phyloP scores from a whole-genome alignment of 2,113 vertebrate species.

The Athene cunicularia region DNA sequence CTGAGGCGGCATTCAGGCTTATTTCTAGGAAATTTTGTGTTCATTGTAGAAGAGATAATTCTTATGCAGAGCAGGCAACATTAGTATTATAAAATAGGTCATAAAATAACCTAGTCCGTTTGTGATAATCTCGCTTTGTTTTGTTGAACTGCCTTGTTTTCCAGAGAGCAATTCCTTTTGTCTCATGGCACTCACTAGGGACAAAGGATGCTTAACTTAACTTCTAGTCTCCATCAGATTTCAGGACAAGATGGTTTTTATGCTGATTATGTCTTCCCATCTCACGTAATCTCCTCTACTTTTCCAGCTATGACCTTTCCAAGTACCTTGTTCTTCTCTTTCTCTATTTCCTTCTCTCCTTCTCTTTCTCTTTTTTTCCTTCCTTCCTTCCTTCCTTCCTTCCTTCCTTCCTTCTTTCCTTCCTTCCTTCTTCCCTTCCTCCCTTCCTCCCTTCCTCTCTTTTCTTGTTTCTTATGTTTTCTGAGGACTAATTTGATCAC shows the following conservation, averaged over 20 bases:
- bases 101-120: not conserved
- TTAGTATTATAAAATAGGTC: not conserved
- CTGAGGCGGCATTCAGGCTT: not conserved
- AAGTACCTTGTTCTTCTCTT: not conserved
- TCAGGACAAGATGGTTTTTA: not conserved
- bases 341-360: no score
- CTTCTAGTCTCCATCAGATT: not conserved
- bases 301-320: not conserved
- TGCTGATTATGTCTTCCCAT: not conserved
- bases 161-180: not conserved
- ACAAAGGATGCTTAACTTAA: not conserved
- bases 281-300: not conserved
- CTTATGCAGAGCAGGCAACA: not conserved
- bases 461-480: not conserved
- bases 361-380: no score
- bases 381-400: fast-evolving
- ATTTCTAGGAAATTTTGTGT: not conserved
- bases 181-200: not conserved
- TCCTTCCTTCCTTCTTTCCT: fast-evolving
- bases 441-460: fast-evolving
- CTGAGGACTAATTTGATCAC: not conserved
- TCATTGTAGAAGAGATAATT: not conserved
- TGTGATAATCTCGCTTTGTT: not conserved
- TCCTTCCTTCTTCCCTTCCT: fast-evolving
- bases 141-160: not conserved